Conservation (phyloP, 1,140 invertebrate species). For the Planococcus citri region DNA sequence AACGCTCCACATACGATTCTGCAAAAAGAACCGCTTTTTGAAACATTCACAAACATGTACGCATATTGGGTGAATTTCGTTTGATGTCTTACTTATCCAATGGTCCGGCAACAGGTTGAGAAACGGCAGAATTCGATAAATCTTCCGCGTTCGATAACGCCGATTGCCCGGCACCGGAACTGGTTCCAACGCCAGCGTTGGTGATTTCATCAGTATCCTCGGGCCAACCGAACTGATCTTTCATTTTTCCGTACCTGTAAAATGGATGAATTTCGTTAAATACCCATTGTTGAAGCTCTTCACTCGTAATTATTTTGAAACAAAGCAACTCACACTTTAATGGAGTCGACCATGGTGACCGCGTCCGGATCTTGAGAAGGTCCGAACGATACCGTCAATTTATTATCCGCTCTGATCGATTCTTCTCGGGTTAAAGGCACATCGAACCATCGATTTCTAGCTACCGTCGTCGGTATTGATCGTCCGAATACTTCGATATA, state of each 20-base stretch:
- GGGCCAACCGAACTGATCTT: slow-evolving; percentile 93
- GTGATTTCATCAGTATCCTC: slow-evolving; percentile 81
- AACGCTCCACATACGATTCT: slow-evolving; percentile 53
- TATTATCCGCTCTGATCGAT: slow-evolving; percentile 84
- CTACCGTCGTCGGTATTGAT: slow-evolving; percentile 47
- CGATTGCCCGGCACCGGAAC: slow-evolving; percentile 29
- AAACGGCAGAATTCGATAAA: background rate
- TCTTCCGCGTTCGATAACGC: background rate
- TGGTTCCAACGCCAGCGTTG: slow-evolving; percentile 40
- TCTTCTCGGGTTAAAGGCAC: slow-evolving; percentile 89
- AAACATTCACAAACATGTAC: no score
- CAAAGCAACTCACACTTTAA: slow-evolving; percentile 54
- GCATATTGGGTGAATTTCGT: no score
- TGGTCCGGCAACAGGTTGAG: slow-evolving; percentile 3
- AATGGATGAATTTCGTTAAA: slow-evolving; percentile 29
- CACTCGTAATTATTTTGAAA: slow-evolving; percentile 9
- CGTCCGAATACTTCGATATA: slow-evolving; percentile 80
- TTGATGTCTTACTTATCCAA: background rate
- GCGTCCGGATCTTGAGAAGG: slow-evolving; percentile 77
- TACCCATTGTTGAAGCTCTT: no score
- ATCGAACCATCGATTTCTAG: slow-evolving; percentile 84
- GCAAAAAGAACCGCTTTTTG: background rate
- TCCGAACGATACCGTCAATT: slow-evolving; percentile 77
- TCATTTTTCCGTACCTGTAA: slow-evolving; percentile 77
- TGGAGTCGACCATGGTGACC: slow-evolving; percentile 83